Percentiles rank a stretch among this genome's conserved stretches.
These are phyloP conservation scores for Stegodyphus mimosarum DNA, from an alignment of 1,140 invertebrate genomes.

Conservation along the genomic window DNA sequence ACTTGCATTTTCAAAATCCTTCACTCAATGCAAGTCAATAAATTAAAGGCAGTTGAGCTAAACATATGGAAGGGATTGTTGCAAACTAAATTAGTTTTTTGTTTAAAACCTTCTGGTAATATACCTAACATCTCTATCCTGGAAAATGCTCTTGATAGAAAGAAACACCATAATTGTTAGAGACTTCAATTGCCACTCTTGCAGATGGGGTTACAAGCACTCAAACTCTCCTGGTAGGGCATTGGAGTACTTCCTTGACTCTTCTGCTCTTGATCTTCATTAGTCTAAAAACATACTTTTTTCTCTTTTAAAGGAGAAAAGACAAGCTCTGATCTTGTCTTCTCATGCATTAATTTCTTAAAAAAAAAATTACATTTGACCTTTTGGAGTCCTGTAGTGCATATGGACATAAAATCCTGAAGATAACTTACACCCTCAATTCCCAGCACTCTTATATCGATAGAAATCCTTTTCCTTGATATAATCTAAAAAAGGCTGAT, in stretches of 20 bases:
- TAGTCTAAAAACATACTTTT: not conserved
- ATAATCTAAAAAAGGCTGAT: constrained; percentile 21
- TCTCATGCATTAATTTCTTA: not conserved
- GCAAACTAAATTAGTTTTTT: no score
- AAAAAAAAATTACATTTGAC: not conserved
- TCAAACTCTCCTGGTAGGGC: not conserved
- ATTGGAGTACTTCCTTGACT: constrained; percentile 21
- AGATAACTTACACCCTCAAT: not conserved
- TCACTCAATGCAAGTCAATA: no score
- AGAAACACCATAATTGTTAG: constrained; percentile 30
- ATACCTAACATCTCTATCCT: not conserved
- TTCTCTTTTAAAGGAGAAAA: constrained; percentile 32
- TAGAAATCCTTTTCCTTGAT: not conserved
- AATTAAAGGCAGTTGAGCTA: no score
- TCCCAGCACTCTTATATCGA: not conserved
- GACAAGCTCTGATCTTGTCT: not conserved
- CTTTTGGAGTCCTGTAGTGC: constrained; percentile 39
- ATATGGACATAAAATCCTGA: constrained; percentile 12
- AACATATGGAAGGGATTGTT: no score
- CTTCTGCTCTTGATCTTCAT: not conserved
- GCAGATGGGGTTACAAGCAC: constrained; percentile 20
- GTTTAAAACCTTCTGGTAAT: no score
- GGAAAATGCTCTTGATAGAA: constrained; percentile 25
- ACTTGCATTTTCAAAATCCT: no score
- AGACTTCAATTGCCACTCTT: constrained; percentile 32